Base-by-base conservation (phyloP, 2,797 vertebrate genomes). In the Sebastes glaucus region DNA sequence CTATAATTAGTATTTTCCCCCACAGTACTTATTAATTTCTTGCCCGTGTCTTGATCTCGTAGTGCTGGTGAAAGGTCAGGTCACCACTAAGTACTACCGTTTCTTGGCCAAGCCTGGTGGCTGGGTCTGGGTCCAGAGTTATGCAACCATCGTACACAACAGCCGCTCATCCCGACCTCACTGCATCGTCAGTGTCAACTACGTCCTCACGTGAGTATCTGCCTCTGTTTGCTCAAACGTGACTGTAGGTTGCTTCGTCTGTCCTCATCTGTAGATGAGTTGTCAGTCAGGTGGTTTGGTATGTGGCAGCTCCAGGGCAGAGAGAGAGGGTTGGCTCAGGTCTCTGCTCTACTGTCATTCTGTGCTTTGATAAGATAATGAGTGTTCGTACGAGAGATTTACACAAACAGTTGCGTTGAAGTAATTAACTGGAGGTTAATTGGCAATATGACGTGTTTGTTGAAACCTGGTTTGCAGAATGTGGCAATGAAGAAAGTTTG, bases 121-220 rank as follows among this genome's bases (percentile, higher is more conserved):
- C 91, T 99, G 98, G 98, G 98, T 99, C 3, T 99, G 98, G 98
- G 97, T 99, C 30, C 98, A 99, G 95, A 99, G 98, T 89, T 99
- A 99, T 8, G 98, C 98, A 70, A 99, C 98, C 83, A 98, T 99
- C 53, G 98, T 99, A 14, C 98, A 99, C 96, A 99, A 99, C 95
- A 99, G 97, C 92, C 97, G 98, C 80, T 99, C 98, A 0, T 99
- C 98, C 16, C 93, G 98, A 84, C 98, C 98, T 0, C 98, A 99
- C 94, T 99, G 98, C 87, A 98, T 99, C 59, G 98, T 99, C 96
- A 99, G 98, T 62, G 98, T 99, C 88, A 99, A 99, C 96, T 99
- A 99, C 1, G 98, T 99, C 20, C 97, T 99, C 90, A 99, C 98
- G 98, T 99, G 94, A 98, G 98, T 98, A 28, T 76, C 46, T 49